phyloP scores from a whole-genome alignment of 2,888 invertebrate species.

The Andrena trimmerana region DNA sequence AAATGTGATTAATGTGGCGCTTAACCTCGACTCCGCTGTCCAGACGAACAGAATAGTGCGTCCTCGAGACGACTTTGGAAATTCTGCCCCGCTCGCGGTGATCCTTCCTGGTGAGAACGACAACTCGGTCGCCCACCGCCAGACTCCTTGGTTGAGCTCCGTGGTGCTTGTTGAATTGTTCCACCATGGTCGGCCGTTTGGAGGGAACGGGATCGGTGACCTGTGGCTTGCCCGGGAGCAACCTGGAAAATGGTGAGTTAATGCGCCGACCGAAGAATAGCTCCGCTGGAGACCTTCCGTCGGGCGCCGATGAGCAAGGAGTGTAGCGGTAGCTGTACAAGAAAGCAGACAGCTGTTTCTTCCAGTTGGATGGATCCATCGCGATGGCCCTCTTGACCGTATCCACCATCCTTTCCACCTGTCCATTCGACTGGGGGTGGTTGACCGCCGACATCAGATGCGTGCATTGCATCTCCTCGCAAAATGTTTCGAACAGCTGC shows the following conservation, averaged over 20 bases:
- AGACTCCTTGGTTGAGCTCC: neutral
- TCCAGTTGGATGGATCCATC: neutral
- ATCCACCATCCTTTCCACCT: conserved; percentile 9
- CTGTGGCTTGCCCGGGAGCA: neutral
- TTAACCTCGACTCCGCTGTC: neutral
- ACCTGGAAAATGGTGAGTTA: neutral
- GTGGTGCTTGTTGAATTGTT: neutral
- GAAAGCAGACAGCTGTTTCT: neutral
- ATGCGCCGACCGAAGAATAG: neutral
- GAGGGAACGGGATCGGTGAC: neutral
- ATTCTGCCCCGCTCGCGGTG: neutral
- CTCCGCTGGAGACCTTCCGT: neutral
- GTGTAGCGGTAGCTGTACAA: neutral
- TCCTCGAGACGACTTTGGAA: neutral
- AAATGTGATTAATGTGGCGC: neutral
- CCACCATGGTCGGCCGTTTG: neutral
- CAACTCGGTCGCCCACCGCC: neutral
- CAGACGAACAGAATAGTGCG: neutral
- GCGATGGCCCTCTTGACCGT: neutral
- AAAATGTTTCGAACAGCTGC: neutral
- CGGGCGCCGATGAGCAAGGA: neutral
- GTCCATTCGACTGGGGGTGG: neutral
- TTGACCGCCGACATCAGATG: conserved; percentile 4
- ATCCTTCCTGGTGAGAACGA: neutral
- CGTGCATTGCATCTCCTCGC: neutral